phyloP scores from a whole-genome alignment of 2,113 vertebrate genomes.

The Bungarus multicinctus region DNA sequence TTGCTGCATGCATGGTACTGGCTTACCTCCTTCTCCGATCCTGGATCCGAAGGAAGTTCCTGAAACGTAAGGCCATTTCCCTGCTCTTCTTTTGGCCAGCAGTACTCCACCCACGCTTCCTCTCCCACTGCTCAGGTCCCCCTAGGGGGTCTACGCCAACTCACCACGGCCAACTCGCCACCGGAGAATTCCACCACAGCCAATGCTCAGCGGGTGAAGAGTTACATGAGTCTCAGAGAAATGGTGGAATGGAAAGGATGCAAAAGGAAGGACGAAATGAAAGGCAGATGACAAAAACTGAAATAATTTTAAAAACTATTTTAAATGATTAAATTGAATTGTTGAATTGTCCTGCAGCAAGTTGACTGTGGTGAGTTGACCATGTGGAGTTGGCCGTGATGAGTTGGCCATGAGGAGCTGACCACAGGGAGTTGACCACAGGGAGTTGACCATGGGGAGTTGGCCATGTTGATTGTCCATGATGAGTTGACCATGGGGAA shows the following conservation, averaged over 20 bases:
- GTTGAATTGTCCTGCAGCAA: background rate
- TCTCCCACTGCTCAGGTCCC: background rate
- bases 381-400: too few species aligned
- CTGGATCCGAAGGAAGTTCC: conserved; percentile 57
- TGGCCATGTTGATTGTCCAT: fast-evolving
- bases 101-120: background rate
- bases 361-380: too few species aligned
- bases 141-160: background rate
- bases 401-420: too few species aligned
- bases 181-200: too few species aligned
- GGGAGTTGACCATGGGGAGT: fast-evolving
- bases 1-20: conserved; percentile 14
- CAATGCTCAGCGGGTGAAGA: background rate
- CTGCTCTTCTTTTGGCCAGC: too few species aligned
- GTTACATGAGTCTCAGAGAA: background rate
- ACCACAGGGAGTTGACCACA: too few species aligned
- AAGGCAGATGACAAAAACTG: background rate
- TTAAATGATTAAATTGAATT: background rate
- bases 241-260: background rate
- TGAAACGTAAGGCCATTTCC: conserved; percentile 64
- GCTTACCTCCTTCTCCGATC: background rate
- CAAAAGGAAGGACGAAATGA: background rate
- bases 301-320: background rate
- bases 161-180: background rate
- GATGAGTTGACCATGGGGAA: fast-evolving